Conservation (phyloP, 2,113 vertebrate species). For the Lampris incognitus region DNA sequence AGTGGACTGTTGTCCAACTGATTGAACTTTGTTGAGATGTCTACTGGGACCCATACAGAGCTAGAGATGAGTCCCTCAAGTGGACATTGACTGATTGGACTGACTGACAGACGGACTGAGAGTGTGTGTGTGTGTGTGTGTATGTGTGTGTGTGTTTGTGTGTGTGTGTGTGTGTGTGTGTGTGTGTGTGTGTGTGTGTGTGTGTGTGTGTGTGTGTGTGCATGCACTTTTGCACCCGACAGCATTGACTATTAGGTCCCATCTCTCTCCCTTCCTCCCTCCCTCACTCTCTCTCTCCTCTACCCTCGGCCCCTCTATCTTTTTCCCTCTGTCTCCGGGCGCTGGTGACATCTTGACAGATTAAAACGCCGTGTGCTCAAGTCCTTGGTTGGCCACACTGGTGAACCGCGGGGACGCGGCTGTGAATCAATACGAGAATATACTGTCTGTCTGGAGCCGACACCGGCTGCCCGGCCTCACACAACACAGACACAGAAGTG, state of each 20-base stretch:
- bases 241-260: conserved; percentile 55
- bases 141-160: conserved; percentile 19
- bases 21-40: conserved; percentile 60
- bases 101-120: conserved; percentile 6
- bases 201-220: conserved; percentile 17
- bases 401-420: conserved; percentile 42
- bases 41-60: conserved; percentile 52
- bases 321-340: conserved; percentile 20
- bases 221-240: background rate
- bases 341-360: conserved; percentile 73
- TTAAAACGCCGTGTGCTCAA: conserved; percentile 61
- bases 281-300: conserved; percentile 6
- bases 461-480: conserved; percentile 5
- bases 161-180: conserved; percentile 8
- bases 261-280: conserved; percentile 49
- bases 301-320: conserved; percentile 12
- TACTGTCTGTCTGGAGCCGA: conserved; percentile 31
- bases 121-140: conserved; percentile 1
- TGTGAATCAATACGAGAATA: conserved; percentile 61
- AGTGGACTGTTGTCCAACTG: conserved; percentile 35
- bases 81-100: conserved; percentile 61
- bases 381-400: conserved; percentile 50
- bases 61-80: conserved; percentile 63
- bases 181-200: conserved; percentile 36
- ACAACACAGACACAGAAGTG: background rate